Evolutionary conservation across 2,797 vertebrate genomes (phyloP).

Genomic region (Cirrhinus molitorella): DNA sequence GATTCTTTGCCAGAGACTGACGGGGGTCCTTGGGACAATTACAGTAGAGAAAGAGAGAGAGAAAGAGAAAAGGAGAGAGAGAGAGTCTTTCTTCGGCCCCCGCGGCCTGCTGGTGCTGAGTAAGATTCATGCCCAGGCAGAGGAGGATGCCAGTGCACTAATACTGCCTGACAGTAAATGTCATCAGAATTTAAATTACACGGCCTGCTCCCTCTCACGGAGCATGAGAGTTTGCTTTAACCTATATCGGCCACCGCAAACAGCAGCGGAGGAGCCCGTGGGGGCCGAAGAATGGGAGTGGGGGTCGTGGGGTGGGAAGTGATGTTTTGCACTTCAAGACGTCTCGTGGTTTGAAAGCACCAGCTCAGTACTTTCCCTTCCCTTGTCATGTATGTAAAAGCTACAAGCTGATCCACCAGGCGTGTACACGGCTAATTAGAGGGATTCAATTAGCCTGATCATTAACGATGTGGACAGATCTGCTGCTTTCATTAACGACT

Average conservation of each 20-base stretch:
- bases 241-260: slow-evolving; percentile 77
- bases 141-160: slow-evolving; percentile 78
- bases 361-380: slow-evolving; percentile 71
- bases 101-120: slow-evolving; percentile 80
- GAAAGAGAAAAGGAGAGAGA: slow-evolving; percentile 60
- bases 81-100: slow-evolving; percentile 75
- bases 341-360: slow-evolving; percentile 72
- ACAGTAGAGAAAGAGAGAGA: slow-evolving; percentile 43
- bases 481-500: slow-evolving; percentile 73
- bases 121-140: slow-evolving; percentile 74
- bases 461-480: slow-evolving; percentile 81
- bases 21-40: slow-evolving; percentile 47
- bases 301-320: slow-evolving; percentile 24
- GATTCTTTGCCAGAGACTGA: slow-evolving; percentile 49
- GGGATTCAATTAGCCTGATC: slow-evolving; percentile 77
- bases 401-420: slow-evolving; percentile 71
- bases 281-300: slow-evolving; percentile 51
- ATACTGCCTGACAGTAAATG: slow-evolving; percentile 86
- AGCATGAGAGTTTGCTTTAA: slow-evolving; percentile 80
- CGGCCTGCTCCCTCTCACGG: slow-evolving; percentile 76
- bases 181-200: slow-evolving; percentile 87
- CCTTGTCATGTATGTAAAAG: slow-evolving; percentile 66
- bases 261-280: slow-evolving; percentile 69
- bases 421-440: slow-evolving; percentile 79
- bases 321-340: slow-evolving; percentile 74